These are phyloP conservation scores for Ametastegia equiseti DNA, from an alignment of 2,888 invertebrate genomes.

Conservation along the genomic window DNA sequence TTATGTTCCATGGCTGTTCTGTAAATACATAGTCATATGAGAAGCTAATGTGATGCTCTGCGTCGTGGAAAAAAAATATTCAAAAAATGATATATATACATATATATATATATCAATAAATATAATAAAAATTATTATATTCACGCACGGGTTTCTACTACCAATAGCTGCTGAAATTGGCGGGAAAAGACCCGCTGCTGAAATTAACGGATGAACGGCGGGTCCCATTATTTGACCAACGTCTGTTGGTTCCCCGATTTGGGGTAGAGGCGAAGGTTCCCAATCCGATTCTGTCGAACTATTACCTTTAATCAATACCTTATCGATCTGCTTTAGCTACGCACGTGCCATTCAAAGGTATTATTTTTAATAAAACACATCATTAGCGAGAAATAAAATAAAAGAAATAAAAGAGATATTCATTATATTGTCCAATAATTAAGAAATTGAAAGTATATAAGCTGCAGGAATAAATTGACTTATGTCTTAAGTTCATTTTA, in stretches of 20 bases:
- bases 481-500: background rate
- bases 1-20: slow-evolving; percentile 56
- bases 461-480: background rate
- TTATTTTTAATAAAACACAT: background rate
- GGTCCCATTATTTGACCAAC: slow-evolving; percentile 68
- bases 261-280: slow-evolving; percentile 68
- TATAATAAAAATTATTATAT: slow-evolving; percentile 4
- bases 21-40: background rate
- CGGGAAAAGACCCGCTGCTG: slow-evolving; percentile 68
- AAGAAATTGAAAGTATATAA: background rate
- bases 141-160: slow-evolving; percentile 31
- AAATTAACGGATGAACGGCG: slow-evolving; percentile 64
- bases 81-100: background rate
- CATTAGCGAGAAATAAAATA: background rate
- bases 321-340: slow-evolving; percentile 29
- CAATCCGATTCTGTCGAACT: slow-evolving; percentile 71
- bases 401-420: no score
- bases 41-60: no score
- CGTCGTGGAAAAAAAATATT: background rate
- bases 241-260: slow-evolving; percentile 67
- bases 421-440: background rate
- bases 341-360: slow-evolving; percentile 17
- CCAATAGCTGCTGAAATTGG: slow-evolving; percentile 63
- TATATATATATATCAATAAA: background rate
- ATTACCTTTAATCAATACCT: slow-evolving; percentile 45